Base-by-base conservation (phyloP, 2,797 vertebrate species). In the Knipowitschia caucasica region DNA sequence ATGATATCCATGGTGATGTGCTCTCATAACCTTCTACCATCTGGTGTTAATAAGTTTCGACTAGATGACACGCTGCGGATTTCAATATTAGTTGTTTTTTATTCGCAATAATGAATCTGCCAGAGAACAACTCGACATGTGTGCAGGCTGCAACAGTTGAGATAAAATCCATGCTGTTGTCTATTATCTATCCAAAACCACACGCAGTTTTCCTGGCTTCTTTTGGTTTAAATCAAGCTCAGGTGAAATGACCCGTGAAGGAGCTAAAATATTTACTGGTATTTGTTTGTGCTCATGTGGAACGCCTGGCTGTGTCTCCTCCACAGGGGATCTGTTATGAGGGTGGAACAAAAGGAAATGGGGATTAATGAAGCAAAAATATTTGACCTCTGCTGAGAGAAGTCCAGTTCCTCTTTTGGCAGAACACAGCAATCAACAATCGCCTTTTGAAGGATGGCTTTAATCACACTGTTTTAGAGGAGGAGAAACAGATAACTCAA, bases 281-380 rank as follows among this genome's bases (percentile, higher is more conserved):
- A 64, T 67, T 57, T 56, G 39, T 56, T 71, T 44, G 62, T 40
- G 23, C 60, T 72, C 56, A 35, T 66, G 67, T 54, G 46, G 43
- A 69, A 67, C 55, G 64, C 56, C 46, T 56, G 59, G 54, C 47
- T 71, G 63, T 66, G 74, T 77, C 70, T 74, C 17, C 54, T 73
- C 57, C 52, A 50, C 50, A n/a, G 56, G 62, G 64, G 61, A 67
- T 33, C 43, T 36, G 57, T 53, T 75, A 67, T 72, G 49, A 71
- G 64, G 46, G 30, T 74, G 67, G 77, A 73, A 59, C 12, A 43
- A 64, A 69, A 60, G 69, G 75, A 53, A 21, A 54, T 42, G 20
- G 12, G 31, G 43, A 63, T 59, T 70, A 75, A 78, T 75, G 72
- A 74, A 65, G 56, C 52, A 67, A 80, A 64, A 56, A 38, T 50